Base-by-base conservation (phyloP, 2,797 vertebrate genomes). In the Arremon aurantiirostris region DNA sequence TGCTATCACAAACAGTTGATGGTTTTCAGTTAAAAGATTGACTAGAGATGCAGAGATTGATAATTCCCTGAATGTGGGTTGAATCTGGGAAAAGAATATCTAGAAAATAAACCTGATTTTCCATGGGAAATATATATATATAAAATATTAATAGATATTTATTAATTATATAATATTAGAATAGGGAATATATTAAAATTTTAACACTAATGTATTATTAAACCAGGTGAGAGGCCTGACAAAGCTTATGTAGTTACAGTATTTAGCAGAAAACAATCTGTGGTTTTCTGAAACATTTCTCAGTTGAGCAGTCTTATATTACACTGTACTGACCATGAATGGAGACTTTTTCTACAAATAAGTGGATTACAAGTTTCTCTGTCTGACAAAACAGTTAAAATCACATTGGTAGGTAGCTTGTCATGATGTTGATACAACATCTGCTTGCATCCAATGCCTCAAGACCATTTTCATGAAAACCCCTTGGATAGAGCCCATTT, bases 231-330 rank as follows among this genome's bases (percentile, higher is more conserved):
- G 28, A 77, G n/a, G 5, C 15, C 55, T 65, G 24, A 65, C 14
- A 63, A 77, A 85, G 30, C 4, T 1, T 28, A 49, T 11, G 32
- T 42, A n/a, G 15, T 63, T 79, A 16, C 32, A 86, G 5, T 61
- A 76, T 53, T 89, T 90, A 70, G 30, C 41, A 79, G 28, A 76
- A 95, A 91, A 68, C 28, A 52, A 37, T 32, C 42, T 28, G 7
- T 64, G 26, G 5, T 87, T 5, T 68, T 75, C 57, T 86, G 39
- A 90, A 78, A 52, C 8, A 18, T 22, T 42, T 18, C 21, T 71
- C 27, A 53, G 18, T 66, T 73, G 10, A 76, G 23, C 21, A 35
- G 39, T 41, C n/a, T 70, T 66, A 69, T 72, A 61, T 18, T 75
- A 66, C 17, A 35, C 32, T 23, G 11, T 27, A 44, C 22, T 41